Base-by-base conservation (phyloP, 2,888 invertebrate genomes). In the Macrophya alboannulata region DNA sequence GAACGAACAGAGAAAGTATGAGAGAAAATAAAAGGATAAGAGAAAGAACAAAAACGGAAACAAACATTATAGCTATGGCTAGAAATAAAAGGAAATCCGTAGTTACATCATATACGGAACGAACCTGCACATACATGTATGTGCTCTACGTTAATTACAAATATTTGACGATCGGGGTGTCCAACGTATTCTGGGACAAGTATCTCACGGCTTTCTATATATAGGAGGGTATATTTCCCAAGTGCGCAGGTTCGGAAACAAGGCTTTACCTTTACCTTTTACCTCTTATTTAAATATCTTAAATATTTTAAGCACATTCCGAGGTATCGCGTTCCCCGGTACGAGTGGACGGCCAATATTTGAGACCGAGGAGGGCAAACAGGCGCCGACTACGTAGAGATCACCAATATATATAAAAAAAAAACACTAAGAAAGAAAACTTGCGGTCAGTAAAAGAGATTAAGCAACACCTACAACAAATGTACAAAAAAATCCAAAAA, bases 271-370 rank as follows among this genome's bases (percentile, higher is more conserved):
- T 77, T 55, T 31, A 43, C 48, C 83, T 48, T 71, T 31, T 68
- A 68, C 88, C 88, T 87, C 90, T 90, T 90, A 89, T 90, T 89
- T 90, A 89, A 90, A 91, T 90, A 91, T 91, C 91, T 91, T 90
- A 89, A 91, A 91, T 90, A 91, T 91, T 91, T 91, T 89, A 90
- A 91, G 87, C 89, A 89, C 88, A 90, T 90, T 90, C 89, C 89
- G 86, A 87, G 88, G 87, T 90, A 90, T 88, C 88, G 88, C 88
- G 88, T 88, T 71, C 87, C 87, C 88, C 68, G 71, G 83, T 21
- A 89, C 87, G 88, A 90, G 90, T 90, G 90, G 90, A 91, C 88
- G 88, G 89, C 89, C 88, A 91, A 92, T 91, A 91, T 92, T 92
- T 91, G 89, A 91, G 88, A 10, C 83, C 48, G 25, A 83, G 4